Base-by-base conservation (phyloP, 1,140 invertebrate species). In the Tetramorium alpestre region DNA sequence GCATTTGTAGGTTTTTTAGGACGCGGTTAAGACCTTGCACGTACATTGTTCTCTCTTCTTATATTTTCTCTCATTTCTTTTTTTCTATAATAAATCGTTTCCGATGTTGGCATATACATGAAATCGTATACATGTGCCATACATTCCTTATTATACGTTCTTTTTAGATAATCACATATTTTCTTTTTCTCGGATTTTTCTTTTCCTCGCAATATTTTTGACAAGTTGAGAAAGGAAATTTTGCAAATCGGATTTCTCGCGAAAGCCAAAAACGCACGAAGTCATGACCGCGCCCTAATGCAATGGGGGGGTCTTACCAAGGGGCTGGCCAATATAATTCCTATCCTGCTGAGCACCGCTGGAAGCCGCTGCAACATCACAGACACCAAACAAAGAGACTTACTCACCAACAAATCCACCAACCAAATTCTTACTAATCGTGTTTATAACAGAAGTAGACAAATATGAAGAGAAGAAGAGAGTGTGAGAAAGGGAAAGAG, bases 271-370 rank as follows among this genome's bases (percentile, higher is more conserved):
- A 54, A 93, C 91, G 90, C 85, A 64, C 87, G 54, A 92, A 90
- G 90, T 94, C 90, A 69, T 89, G 87, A 93, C 93, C 87, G 89
- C 87, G 88, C 87, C 91, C 92, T 91, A 93, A 92, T 90, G 87
- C 89, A 91, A 92, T 90, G 86, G 94, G 95, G 95, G 96, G 96
- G 96, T 97, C 98, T 98, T 98, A 98, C 98, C 98, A 98, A 97
- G 96, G 97, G 98, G 97, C 97, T 98, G 96, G 97, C 97, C 97
- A 98, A 97, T 96, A 98, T 98, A 96, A 98, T 97, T 97, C 98
- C 98, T 97, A 98, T 98, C 97, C 97, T 97, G 97, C 97, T 98
- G 96, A 98, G 97, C 96, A 98, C 97, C 96, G 97, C 97, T 96
- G 98, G 98, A 96, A 98, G 97, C 96, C 98, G 97, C 98, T 98